phyloP scores from a whole-genome alignment of 2,888 invertebrate species.

The Zootermopsis nevadensis region DNA sequence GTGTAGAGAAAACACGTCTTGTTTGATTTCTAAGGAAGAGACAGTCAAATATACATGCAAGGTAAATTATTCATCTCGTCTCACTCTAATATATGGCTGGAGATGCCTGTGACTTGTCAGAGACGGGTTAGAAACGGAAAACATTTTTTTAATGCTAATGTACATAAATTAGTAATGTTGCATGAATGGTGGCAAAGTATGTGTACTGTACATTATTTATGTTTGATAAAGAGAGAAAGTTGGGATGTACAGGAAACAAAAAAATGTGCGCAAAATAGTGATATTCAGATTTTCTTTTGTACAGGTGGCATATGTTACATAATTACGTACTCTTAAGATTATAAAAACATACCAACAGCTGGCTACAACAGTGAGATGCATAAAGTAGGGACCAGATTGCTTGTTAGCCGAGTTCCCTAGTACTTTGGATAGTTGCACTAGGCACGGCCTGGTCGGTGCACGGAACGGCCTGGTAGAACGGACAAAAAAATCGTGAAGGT shows the following conservation, averaged over 20 bases:
- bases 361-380: too few species aligned
- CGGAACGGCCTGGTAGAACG: too few species aligned
- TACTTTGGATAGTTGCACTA: too few species aligned
- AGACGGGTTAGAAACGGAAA: neutral
- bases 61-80: neutral
- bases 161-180: neutral
- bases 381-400: too few species aligned
- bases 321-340: neutral
- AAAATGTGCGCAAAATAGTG: neutral
- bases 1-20: too few species aligned
- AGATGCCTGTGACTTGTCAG: neutral
- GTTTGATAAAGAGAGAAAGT: slow-evolving; percentile 13
- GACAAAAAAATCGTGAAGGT: too few species aligned
- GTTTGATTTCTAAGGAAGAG: too few species aligned
- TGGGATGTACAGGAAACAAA: neutral
- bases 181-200: neutral
- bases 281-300: neutral
- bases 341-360: neutral
- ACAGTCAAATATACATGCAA: neutral
- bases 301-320: neutral
- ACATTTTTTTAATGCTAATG: slow-evolving; percentile 17
- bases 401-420: too few species aligned
- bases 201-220: slow-evolving; percentile 12
- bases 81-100: neutral
- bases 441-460: too few species aligned